Conservation (phyloP, 2,797 vertebrate genomes). For the Stomatorhinus walkeri region DNA sequence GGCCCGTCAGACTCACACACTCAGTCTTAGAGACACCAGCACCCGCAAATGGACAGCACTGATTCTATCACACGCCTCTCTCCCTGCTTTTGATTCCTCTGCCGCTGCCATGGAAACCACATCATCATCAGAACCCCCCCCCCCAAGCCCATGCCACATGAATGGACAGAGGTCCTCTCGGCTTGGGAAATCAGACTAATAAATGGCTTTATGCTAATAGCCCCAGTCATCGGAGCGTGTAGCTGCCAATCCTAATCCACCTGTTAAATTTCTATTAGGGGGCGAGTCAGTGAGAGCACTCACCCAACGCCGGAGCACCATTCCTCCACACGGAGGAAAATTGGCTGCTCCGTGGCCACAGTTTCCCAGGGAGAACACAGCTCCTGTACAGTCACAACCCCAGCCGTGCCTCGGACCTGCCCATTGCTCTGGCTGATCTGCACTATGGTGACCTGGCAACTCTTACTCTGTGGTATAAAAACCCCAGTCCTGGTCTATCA, state of each 20-base stretch:
- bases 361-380: conserved; percentile 13
- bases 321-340: conserved; percentile 16
- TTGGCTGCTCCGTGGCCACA: conserved; percentile 24
- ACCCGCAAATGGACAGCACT: conserved; percentile 45
- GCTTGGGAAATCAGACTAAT: conserved; percentile 69
- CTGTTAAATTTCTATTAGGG: conserved; percentile 58
- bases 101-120: conserved; percentile 57
- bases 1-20: conserved; percentile 12
- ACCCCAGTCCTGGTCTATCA: background rate
- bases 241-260: conserved; percentile 69
- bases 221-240: conserved; percentile 43
- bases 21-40: background rate
- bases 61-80: conserved; percentile 43
- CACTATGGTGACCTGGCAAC: conserved; percentile 13
- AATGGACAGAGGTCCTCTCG: conserved; percentile 44
- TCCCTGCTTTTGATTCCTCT: conserved; percentile 25
- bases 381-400: background rate
- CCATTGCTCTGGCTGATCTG: conserved; percentile 23
- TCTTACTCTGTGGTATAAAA: background rate
- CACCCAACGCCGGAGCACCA: background rate
- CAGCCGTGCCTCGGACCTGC: background rate
- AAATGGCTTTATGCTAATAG: conserved; percentile 85
- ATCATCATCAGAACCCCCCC: conserved; percentile 36
- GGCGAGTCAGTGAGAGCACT: conserved; percentile 33
- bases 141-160: conserved; percentile 6